Evolutionary conservation across 2,113 vertebrate genomes (phyloP).

Genomic region (Cryptotis parvus): DNA sequence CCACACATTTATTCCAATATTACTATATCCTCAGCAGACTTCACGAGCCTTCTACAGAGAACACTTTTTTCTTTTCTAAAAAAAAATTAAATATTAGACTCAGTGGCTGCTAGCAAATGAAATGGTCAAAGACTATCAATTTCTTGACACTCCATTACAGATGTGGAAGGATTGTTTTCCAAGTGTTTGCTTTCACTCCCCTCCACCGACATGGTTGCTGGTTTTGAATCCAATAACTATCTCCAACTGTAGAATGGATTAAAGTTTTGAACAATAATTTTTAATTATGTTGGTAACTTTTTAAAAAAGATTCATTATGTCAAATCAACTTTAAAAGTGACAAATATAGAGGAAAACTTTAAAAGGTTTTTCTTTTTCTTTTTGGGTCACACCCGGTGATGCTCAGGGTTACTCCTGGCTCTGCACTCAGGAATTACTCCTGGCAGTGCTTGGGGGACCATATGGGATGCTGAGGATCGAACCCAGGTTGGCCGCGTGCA

Average conservation of each 20-base stretch:
- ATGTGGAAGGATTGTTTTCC: slow-evolving; percentile 70
- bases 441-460: no score
- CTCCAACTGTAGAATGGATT: not conserved
- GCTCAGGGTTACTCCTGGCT: no score
- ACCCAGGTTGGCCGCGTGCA: no score
- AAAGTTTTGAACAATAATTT: slow-evolving; percentile 41
- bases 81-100: slow-evolving; percentile 72
- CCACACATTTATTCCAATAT: slow-evolving; percentile 72
- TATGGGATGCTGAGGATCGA: no score
- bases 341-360: slow-evolving; percentile 25
- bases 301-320: slow-evolving; percentile 16
- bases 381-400: no score
- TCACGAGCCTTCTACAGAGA: slow-evolving; percentile 74
- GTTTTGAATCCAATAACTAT: slow-evolving; percentile 79
- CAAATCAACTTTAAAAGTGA: slow-evolving; percentile 45
- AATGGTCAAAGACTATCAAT: slow-evolving; percentile 82
- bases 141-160: slow-evolving; percentile 82
- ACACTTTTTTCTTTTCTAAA: slow-evolving; percentile 33
- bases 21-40: slow-evolving; percentile 75
- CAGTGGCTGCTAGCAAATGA: slow-evolving; percentile 81
- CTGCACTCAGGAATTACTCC: no score
- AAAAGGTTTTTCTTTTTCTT: slow-evolving; percentile 37
- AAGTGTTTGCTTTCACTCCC: slow-evolving; percentile 81
- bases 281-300: slow-evolving; percentile 42
- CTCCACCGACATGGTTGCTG: slow-evolving; percentile 69